These are phyloP conservation scores for Ctenodactylus gundi DNA, from an alignment of 2,113 vertebrate species.

Conservation along the genomic window DNA sequence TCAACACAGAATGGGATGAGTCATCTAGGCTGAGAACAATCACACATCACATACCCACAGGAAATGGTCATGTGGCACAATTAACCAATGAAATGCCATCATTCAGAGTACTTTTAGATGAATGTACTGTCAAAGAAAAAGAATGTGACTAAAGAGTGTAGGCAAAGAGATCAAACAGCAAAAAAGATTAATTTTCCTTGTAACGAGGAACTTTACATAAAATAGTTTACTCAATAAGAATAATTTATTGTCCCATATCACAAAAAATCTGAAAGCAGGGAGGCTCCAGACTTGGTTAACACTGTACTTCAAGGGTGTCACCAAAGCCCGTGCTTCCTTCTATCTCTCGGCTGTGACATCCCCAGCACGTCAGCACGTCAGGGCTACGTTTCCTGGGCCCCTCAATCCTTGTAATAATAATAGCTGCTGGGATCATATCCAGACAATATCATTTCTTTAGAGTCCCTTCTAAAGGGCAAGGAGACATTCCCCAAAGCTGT, in stretches of 20 bases:
- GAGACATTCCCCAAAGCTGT: not conserved
- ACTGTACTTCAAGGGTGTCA: not conserved
- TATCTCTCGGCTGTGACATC: not conserved
- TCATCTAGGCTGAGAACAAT: not conserved
- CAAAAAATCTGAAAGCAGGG: not conserved
- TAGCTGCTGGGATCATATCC: not conserved
- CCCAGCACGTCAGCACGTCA: not conserved
- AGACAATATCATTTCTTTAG: not conserved
- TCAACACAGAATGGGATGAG: not conserved
- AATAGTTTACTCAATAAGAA: not conserved
- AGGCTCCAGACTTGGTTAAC: not conserved
- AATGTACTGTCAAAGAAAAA: not conserved
- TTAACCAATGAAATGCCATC: not conserved
- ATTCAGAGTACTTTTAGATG: not conserved
- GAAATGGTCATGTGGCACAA: not conserved
- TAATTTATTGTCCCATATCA: not conserved
- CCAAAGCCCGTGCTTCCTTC: not conserved
- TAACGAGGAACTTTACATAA: not conserved
- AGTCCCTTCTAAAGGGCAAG: not conserved
- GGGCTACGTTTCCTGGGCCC: not conserved
- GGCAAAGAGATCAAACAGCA: not conserved
- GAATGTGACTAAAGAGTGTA: not conserved
- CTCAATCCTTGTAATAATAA: not conserved
- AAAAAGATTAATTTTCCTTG: not conserved
- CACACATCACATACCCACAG: not conserved